Percentiles rank a stretch among this genome's conserved stretches.
Conservation (phyloP, 2,888 invertebrate genomes). For the Chloroclysta siterata region DNA sequence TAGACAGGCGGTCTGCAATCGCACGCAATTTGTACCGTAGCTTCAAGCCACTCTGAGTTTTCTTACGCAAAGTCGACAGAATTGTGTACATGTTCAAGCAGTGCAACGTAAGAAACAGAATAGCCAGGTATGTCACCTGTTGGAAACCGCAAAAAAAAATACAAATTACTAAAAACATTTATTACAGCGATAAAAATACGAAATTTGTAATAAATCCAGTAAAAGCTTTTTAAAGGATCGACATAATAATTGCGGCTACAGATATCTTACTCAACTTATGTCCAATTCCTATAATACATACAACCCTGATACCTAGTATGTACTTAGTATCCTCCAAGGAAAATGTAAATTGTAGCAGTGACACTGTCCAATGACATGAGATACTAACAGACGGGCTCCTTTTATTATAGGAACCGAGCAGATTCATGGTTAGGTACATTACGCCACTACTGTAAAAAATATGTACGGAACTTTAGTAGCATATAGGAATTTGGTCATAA, state of each 20-base stretch:
- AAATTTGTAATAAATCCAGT: constrained; percentile 43
- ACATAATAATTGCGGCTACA: background rate
- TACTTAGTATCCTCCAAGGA: too few relatives aligned
- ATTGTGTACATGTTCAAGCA: constrained; percentile 95
- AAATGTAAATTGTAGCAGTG: too few relatives aligned
- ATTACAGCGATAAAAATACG: constrained; percentile 72
- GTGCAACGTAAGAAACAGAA: constrained; percentile 94
- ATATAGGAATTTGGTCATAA: background rate
- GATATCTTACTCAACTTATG: background rate
- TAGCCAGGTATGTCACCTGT: constrained; percentile 92
- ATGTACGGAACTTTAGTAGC: background rate
- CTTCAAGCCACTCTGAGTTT: constrained; percentile 86
- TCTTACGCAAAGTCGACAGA: constrained; percentile 93
- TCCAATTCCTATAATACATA: too few relatives aligned
- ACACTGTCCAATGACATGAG: too few relatives aligned
- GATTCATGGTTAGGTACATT: too few relatives aligned
- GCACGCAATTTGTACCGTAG: constrained; percentile 86
- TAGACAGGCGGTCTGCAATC: constrained; percentile 78
- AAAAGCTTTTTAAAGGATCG: constrained; percentile 1
- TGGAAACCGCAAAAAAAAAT: constrained; percentile 60
- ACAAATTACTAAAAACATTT: constrained; percentile 53
- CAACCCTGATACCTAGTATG: too few relatives aligned
- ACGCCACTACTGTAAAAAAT: background rate
- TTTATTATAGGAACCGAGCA: too few relatives aligned
- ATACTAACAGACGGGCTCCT: too few relatives aligned